phyloP scores from a whole-genome alignment of 2,888 invertebrate genomes.

The Melanophora roralis region DNA sequence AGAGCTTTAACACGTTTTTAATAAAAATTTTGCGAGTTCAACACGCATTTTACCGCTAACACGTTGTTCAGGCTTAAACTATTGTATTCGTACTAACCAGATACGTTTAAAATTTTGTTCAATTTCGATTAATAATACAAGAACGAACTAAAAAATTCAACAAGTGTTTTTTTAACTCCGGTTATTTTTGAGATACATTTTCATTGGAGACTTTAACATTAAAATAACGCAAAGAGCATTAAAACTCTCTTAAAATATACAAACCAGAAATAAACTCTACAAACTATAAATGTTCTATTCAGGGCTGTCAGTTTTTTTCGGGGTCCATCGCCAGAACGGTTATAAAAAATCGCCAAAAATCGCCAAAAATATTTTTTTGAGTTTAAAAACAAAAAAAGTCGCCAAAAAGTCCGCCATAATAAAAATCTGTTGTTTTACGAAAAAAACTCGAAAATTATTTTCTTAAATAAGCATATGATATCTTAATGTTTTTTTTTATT shows the following conservation, averaged over 20 bases:
- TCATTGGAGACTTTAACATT: conserved; percentile 9
- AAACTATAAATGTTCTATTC: conserved; percentile 16
- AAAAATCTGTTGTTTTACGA: too few species aligned
- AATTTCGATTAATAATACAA: conserved; percentile 39
- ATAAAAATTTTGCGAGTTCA: conserved; percentile 20
- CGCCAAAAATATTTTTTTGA: too few species aligned
- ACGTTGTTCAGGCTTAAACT: conserved; percentile 69
- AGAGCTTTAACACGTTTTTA: neutral
- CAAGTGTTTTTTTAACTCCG: conserved; percentile 47
- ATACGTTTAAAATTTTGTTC: conserved; percentile 12
- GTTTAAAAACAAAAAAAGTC: too few species aligned
- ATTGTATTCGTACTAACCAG: conserved; percentile 69
- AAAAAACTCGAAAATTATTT: too few species aligned
- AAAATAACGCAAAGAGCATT: conserved; percentile 1
- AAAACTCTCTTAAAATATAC: neutral
- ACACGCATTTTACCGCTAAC: conserved; percentile 35
- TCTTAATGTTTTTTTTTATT: too few species aligned
- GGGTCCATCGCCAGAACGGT: too few species aligned
- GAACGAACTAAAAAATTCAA: conserved; percentile 33
- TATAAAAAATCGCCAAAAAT: too few species aligned
- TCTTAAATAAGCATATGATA: too few species aligned
- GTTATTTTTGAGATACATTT: neutral
- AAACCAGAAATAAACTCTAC: neutral
- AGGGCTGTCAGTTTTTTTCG: too few species aligned
- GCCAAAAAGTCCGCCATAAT: too few species aligned